phyloP scores from a whole-genome alignment of 2,797 vertebrate species.

The Orientallactaga sibirica region DNA sequence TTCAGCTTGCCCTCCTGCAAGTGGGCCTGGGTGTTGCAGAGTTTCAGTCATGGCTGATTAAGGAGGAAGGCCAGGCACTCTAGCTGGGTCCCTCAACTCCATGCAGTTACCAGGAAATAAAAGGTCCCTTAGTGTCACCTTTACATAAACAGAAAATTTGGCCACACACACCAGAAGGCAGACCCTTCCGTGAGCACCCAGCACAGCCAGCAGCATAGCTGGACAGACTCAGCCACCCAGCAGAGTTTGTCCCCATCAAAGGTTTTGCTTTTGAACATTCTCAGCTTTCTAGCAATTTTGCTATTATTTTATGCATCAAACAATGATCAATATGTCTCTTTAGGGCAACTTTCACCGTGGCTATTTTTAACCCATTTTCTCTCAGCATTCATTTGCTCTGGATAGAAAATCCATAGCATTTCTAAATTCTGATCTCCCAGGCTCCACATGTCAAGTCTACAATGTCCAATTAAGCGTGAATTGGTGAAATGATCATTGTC shows the following conservation, averaged over 20 bases:
- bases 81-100: rapidly evolving
- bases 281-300: constrained; percentile 37
- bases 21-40: rapidly evolving
- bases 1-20: rapidly evolving
- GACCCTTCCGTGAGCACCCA: rapidly evolving
- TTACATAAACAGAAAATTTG: rapidly evolving
- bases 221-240: rapidly evolving
- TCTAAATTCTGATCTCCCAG: neutral
- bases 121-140: neutral
- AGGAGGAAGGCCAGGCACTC: neutral
- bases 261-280: constrained; percentile 51
- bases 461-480: neutral
- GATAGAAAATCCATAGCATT: constrained; percentile 22
- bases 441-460: neutral
- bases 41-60: rapidly evolving
- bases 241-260: rapidly evolving
- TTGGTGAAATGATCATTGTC: neutral
- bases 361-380: constrained; percentile 51
- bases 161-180: rapidly evolving
- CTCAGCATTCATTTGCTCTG: neutral
- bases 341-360: constrained; percentile 24
- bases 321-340: constrained; percentile 64
- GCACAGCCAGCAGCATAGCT: rapidly evolving
- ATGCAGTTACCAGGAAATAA: rapidly evolving
- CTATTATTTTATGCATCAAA: constrained; percentile 57